Evolutionary conservation across 2,888 invertebrate species (phyloP), one percentile per base, ranked within the genome.

Genomic region (Cyclophora albipunctata): DNA sequence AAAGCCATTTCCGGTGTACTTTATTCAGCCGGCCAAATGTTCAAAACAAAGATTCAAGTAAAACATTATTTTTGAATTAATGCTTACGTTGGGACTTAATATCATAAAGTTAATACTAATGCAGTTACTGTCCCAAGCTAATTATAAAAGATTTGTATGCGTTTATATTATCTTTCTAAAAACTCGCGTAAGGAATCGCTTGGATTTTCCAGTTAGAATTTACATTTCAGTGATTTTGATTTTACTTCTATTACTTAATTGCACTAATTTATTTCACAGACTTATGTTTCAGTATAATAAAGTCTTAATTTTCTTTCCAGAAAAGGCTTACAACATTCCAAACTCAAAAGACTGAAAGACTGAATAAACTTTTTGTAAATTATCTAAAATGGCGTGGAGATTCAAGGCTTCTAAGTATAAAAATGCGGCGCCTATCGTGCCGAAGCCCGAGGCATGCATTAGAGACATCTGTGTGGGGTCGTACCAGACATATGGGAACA

Each of bases 341-440:
- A 76, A 75, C 73, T 63, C 52, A 73, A 63, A 86, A 87, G 85
- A 87, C 87, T 87, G 86, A 83, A 64, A 63, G 71, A 70, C 65
- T 71, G 20, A 20, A 20, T 37, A 37, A 37, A 37, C 37, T 70
- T 78, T 70, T 67, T 70, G 64, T 45, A 75, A 78, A 75, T 82
- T 77, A 73, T 72, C 70, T 66, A 81, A 61, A 64, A 96, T 96
- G 96, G 95, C 96, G 84, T 96, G 96, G 95, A 92, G 97, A 86
- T 98, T 98, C 89, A 98, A 98, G 91, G 96, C 97, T 78, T 98
- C 98, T 58, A 98, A 98, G 86, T 98, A 96, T 87, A 98, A 98
- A 92, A 98, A 98, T 93, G 97, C 98, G 59, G 95, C 96, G 63
- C 97, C 98, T 44, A 97, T 97, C 73, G 94, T 97, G 71, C 97